Evolutionary conservation across 2,888 invertebrate genomes (phyloP).

Genomic region (Pandemis cinnamomeana): DNA sequence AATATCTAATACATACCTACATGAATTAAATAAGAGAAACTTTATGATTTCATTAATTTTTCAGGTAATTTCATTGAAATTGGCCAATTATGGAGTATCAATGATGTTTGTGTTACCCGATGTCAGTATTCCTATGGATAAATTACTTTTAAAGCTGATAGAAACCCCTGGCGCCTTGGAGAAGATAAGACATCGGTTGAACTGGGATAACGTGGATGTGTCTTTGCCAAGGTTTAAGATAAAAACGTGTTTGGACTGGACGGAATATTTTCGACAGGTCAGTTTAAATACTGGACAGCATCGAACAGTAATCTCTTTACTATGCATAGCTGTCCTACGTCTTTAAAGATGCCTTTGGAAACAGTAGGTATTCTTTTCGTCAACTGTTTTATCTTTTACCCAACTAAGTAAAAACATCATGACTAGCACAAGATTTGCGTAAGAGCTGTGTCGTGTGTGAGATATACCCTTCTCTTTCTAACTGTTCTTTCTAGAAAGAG

Average conservation of each 20-base stretch:
- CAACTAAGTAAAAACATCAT: too few relatives aligned
- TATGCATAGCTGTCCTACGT: too few relatives aligned
- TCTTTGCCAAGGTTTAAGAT: conserved; percentile 64
- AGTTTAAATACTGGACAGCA: background rate
- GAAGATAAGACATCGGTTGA: conserved; percentile 46
- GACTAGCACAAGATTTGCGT: too few relatives aligned
- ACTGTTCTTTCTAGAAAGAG: too few relatives aligned
- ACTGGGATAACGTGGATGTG: conserved; percentile 46
- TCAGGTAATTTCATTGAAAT: conserved; percentile 50
- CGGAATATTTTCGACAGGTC: conserved; percentile 59
- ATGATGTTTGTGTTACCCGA: conserved; percentile 57
- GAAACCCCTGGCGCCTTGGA: conserved; percentile 49
- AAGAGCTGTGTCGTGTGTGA: too few relatives aligned
- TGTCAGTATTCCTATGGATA: conserved; percentile 43
- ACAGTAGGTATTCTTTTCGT: too few relatives aligned
- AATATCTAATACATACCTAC: too few relatives aligned
- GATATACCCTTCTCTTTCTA: too few relatives aligned
- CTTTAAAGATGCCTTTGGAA: too few relatives aligned
- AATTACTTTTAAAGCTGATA: conserved; percentile 49
- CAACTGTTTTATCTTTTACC: too few relatives aligned
- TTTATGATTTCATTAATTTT: conserved; percentile 14
- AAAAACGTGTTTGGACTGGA: conserved; percentile 60
- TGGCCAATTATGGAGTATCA: conserved; percentile 44
- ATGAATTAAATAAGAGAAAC: too few relatives aligned
- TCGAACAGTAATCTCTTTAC: too few relatives aligned